Evolutionary conservation across 2,888 invertebrate species (phyloP).

Genomic region (Clitarchus hookeri): DNA sequence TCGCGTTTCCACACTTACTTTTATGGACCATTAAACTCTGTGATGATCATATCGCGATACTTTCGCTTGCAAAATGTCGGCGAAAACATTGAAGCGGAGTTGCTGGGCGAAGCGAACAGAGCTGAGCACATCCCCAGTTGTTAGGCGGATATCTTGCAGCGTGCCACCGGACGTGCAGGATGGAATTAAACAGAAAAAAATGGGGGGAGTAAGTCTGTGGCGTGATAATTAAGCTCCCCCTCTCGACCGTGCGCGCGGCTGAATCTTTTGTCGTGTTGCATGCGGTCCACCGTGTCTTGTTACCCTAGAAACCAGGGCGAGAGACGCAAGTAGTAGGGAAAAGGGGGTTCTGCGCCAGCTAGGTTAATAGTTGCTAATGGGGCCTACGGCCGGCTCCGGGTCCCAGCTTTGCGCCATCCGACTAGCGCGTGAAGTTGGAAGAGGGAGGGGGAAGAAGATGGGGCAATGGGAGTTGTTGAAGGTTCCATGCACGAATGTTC

Average conservation of each 20-base stretch:
- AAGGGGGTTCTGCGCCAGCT: neutral
- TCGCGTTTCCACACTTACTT: no score
- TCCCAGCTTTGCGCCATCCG: neutral
- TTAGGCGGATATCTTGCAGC: neutral
- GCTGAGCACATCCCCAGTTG: neutral
- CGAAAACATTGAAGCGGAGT: no score
- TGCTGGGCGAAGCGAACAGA: no score
- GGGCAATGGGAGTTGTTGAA: neutral
- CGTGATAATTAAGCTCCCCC: neutral
- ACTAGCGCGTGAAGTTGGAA: neutral
- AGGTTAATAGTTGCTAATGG: slow-evolving; percentile 1
- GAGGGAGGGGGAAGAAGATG: neutral
- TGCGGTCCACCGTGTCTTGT: neutral
- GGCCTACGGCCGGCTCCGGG: neutral
- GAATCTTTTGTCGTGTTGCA: neutral
- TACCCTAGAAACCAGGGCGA: neutral
- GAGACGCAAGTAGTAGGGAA: neutral
- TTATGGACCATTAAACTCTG: no score
- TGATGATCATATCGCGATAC: no score
- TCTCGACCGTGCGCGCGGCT: neutral
- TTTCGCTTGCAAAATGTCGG: no score
- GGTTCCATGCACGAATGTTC: neutral
- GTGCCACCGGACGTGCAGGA: neutral
- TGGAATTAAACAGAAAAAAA: neutral
- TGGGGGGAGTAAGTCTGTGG: neutral